A percentile compares a stretch with the other conserved stretches of the same genome.
Conservation (phyloP, 1,140 invertebrate species). For the Lordiphosa clarofinis region DNA sequence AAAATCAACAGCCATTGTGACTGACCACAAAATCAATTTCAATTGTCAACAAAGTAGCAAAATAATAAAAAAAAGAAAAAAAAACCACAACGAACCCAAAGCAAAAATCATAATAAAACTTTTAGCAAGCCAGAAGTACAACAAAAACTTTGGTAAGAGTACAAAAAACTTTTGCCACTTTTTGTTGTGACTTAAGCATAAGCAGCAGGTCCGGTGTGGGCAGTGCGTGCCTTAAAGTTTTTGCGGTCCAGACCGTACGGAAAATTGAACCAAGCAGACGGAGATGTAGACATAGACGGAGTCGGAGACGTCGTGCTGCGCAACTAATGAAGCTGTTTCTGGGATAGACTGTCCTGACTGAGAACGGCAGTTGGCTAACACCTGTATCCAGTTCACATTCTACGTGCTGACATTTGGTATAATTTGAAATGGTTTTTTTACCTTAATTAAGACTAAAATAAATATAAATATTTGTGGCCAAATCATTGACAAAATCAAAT, state of each 20-base stretch:
- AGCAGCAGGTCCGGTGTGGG: constrained; percentile 29
- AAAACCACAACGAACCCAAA: constrained; percentile 30
- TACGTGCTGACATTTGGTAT: too few relatives aligned
- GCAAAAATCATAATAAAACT: constrained; percentile 72
- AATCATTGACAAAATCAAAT: constrained; percentile 30
- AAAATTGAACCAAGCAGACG: constrained; percentile 14
- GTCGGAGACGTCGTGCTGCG: constrained; percentile 47
- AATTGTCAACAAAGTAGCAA: constrained; percentile 72
- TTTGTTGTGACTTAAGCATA: constrained; percentile 48
- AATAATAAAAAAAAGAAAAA: constrained; percentile 21
- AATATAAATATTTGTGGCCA: constrained; percentile 45
- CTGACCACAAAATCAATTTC: constrained; percentile 73
- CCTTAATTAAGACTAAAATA: constrained; percentile 48
- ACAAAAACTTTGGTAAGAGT: constrained; percentile 38
- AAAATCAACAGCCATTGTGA: constrained; percentile 68
- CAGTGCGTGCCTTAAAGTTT: constrained; percentile 68
- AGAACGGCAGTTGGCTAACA: constrained; percentile 15
- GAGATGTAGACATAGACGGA: constrained; percentile 11
- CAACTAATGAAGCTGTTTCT: constrained; percentile 66
- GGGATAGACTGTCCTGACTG: constrained; percentile 14
- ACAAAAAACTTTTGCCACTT: constrained; percentile 56
- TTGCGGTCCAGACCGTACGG: constrained; percentile 39
- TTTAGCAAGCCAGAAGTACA: constrained; percentile 61
- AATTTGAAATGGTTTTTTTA: not conserved
- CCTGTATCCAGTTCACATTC: constrained; percentile 14